These are phyloP conservation scores for Ips typographus DNA, from an alignment of 1,140 invertebrate genomes.

Conservation along the genomic window DNA sequence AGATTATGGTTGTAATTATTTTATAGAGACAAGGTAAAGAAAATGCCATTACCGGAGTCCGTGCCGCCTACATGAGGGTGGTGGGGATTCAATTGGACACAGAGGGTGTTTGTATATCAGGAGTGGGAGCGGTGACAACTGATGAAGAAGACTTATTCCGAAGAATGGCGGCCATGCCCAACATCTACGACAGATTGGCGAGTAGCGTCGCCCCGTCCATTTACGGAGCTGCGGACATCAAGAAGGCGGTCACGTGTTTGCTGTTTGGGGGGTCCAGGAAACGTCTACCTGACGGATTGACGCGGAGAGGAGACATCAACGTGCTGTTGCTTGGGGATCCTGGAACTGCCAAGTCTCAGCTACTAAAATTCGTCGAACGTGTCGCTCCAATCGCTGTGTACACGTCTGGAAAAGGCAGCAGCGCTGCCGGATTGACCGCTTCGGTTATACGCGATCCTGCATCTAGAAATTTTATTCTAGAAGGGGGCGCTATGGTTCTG, in stretches of 20 bases:
- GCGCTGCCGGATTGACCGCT: constrained; percentile 97
- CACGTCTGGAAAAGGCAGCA: constrained; percentile 97
- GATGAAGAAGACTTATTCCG: constrained; percentile 94
- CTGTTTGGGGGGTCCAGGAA: constrained; percentile 92
- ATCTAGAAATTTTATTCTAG: constrained; percentile 97
- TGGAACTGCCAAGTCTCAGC: constrained; percentile 97
- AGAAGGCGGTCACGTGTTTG: constrained; percentile 95
- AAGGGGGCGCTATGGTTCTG: constrained; percentile 99
- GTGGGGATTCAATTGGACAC: constrained; percentile 88
- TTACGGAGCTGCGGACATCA: constrained; percentile 92
- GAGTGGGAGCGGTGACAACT: constrained; percentile 60
- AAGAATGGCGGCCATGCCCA: constrained; percentile 77
- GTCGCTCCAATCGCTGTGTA: constrained; percentile 96
- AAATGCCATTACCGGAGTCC: constrained; percentile 88
- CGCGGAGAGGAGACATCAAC: constrained; percentile 96
- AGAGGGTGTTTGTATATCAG: constrained; percentile 72
- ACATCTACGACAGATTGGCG: constrained; percentile 89
- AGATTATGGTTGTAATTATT: neutral
- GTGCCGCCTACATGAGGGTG: constrained; percentile 91
- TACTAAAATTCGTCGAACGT: constrained; percentile 97
- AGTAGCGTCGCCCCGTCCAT: constrained; percentile 97
- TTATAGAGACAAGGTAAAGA: constrained; percentile 68
- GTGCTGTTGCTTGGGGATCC: constrained; percentile 95
- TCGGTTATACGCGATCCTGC: constrained; percentile 93
- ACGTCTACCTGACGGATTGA: constrained; percentile 92